Conservation (phyloP, 1,140 invertebrate species). For the Pentalonia nigronervosa region DNA sequence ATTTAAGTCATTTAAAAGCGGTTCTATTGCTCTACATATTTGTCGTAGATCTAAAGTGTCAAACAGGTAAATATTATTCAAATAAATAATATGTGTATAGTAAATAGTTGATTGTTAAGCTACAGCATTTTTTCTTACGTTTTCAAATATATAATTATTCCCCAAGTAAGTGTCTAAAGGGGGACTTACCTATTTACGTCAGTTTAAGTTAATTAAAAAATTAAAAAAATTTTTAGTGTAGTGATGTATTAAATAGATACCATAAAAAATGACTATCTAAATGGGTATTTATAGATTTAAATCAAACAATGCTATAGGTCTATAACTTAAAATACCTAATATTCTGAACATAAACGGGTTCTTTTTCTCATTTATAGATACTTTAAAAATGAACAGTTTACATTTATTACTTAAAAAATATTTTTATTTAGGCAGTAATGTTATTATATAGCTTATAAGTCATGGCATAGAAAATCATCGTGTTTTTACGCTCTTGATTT, state of each 20-base stretch:
- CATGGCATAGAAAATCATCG: background rate
- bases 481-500: constrained; percentile 2
- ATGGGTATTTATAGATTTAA: background rate
- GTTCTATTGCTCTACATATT: constrained; percentile 83
- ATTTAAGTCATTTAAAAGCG: constrained; percentile 88
- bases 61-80: constrained; percentile 31
- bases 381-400: background rate
- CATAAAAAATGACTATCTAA: background rate
- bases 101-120: background rate
- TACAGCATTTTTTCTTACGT: background rate
- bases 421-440: background rate
- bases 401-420: background rate
- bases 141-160: too few species aligned
- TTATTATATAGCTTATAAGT: background rate
- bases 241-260: background rate
- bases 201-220: too few species aligned
- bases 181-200: too few species aligned
- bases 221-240: too few species aligned
- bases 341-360: background rate
- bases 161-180: too few species aligned
- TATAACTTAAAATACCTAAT: background rate
- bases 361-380: background rate
- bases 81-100: constrained; percentile 5
- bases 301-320: background rate
- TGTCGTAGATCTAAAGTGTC: constrained; percentile 68